Base-by-base conservation (phyloP, 2,113 vertebrate species). In the Gila orcuttii region DNA sequence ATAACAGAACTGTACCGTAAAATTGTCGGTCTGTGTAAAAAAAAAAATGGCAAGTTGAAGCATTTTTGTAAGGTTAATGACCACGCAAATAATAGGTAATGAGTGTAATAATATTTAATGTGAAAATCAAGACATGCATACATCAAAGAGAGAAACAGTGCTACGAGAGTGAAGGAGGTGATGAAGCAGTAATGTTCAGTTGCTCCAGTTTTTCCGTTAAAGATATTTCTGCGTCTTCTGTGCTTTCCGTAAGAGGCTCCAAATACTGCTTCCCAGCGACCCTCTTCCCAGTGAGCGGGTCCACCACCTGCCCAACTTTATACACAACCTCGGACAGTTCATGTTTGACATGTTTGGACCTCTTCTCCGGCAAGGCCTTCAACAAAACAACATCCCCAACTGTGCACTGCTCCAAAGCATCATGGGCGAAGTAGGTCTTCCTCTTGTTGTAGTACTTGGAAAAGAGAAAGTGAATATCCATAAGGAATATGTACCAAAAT, bases 401-500 rank as follows among this genome's bases (percentile, higher is more conserved):
- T 0, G 95, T 96, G 92, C 97, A 98, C 90, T 97, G 96, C 89
- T 95, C 93, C 91, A 96, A 91, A 0, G 96, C 94, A 84, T 99
- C 98, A 0, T 99, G 97, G 73, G 98, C 98, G 92, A 99, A 99
- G 89, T 99, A 99, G 0, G 98, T 99, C 93, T 97, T 99, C 81
- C 97, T 94, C 90, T 98, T 99, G 94, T 98, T 99, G 93, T 95
- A 99, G 92, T 96, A 99, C 98, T 99, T 91, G 8, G 15, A 89
- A 82, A 82, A 4, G 31, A 81, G 3, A 36, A 42, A 36, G 5
- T 21, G 3, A 66, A 81, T 1, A 57, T 28, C 1, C 28, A 28
- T 28, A 28, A 28, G 28, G 28, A n/a, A n/a, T n/a, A n/a, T n/a
- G n/a, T n/a, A n/a, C n/a, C n/a, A n/a, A n/a, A n/a, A n/a, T n/a